A percentile compares a stretch with the other conserved stretches of the same genome.
These are phyloP conservation scores for Tylochromis polylepis DNA, from an alignment of 2,113 vertebrate species.

Conservation along the genomic window DNA sequence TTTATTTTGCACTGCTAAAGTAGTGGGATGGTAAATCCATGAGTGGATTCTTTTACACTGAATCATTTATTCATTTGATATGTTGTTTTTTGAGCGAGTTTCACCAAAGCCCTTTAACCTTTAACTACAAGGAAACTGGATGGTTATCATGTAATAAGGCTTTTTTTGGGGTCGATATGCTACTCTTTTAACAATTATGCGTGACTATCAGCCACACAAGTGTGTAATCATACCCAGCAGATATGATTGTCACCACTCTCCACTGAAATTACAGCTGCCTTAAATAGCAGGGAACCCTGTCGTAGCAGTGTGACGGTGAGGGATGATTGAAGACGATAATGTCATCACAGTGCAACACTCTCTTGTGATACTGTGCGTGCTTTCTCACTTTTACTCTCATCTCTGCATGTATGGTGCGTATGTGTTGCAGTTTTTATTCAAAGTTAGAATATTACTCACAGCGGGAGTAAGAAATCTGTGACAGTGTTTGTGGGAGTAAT, in stretches of 20 bases:
- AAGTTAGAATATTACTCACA: conserved; percentile 8
- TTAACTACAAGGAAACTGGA: not conserved
- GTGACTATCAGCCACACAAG: conserved; percentile 16
- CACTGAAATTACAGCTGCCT: conserved; percentile 53
- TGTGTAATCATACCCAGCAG: conserved; percentile 48
- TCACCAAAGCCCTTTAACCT: not conserved
- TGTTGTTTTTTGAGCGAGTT: not conserved
- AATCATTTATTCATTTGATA: not conserved
- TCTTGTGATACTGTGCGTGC: conserved; percentile 4
- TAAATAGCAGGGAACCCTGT: conserved; percentile 42
- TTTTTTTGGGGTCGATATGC: not conserved
- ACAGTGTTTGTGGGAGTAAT: conserved; percentile 1
- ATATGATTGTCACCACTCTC: conserved; percentile 47
- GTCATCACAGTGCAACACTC: conserved; percentile 16
- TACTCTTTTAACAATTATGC: conserved; percentile 24
- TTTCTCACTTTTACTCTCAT: not conserved
- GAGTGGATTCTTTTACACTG: not conserved
- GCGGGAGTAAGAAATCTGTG: not conserved
- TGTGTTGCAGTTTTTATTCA: not conserved
- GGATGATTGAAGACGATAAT: conserved; percentile 43
- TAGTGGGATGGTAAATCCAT: not conserved
- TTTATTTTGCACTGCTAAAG: not conserved
- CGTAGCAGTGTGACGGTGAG: not conserved
- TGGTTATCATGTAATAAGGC: not conserved
- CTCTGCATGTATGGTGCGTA: not conserved